Base-by-base conservation (phyloP, 2,888 invertebrate species). In the Petrophora chlorosata region DNA sequence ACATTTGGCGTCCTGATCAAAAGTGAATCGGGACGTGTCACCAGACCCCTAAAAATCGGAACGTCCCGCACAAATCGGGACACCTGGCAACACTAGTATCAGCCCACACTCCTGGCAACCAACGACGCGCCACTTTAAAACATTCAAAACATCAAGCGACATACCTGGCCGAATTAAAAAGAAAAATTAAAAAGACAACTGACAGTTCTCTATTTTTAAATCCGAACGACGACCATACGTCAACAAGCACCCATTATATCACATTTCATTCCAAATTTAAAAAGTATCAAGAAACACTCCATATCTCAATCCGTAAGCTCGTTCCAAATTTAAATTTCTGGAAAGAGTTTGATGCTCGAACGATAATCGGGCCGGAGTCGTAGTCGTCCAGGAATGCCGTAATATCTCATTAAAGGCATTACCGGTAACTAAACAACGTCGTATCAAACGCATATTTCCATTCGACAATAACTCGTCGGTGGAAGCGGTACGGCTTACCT, bases 261-360 rank as follows among this genome's bases (percentile, higher is more conserved):
- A 76, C 78, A 75, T 79, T 76, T 74, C 79, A 76, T 83, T 84
- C 79, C 72, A 79, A 78, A 82, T 80, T 82, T 82, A 81, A 85
- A 80, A 84, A 82, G 75, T 74, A 78, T 78, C 61, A 71, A 64
- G 78, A 78, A 78, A 81, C 79, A 82, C 79, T 72, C 76, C 77
- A 79, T 85, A 80, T 80, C 79, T 85, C 80, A 85, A 84, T 82
- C 79, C 79, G 71, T 70, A 67, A 68, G 73, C 66, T 70, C 75
- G 73, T 82, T 82, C 84, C 76, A 82, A 84, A 86, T 85, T 85
- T 85, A 85, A 80, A 82, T 81, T 85, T 84, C 83, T 84, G 80
- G 79, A 83, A 87, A 85, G 80, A 84, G 84, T 85, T 84, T 79
- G 82, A 81, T 79, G 81, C 79, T 78, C 73, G 75, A 76, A 83